These are phyloP conservation scores for Ectemnius continuus DNA, from an alignment of 2,888 invertebrate species.

Conservation along the genomic window DNA sequence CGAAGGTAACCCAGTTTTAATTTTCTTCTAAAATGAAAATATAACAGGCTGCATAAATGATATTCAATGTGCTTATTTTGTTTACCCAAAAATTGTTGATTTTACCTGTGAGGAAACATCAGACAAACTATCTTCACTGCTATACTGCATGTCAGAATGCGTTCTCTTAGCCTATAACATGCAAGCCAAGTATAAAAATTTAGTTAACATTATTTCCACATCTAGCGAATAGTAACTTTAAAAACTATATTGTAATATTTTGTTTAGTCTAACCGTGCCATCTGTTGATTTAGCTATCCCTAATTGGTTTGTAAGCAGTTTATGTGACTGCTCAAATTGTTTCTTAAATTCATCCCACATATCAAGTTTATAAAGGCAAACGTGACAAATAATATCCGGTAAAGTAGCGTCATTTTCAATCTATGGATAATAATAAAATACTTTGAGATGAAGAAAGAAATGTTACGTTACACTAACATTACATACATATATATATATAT, in stretches of 20 bases:
- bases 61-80: neutral
- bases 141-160: constrained; percentile 25
- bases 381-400: constrained; percentile 71
- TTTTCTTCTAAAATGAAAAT: constrained; percentile 56
- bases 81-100: neutral
- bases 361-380: constrained; percentile 74
- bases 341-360: constrained; percentile 74
- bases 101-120: constrained; percentile 45
- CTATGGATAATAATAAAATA: constrained; percentile 49
- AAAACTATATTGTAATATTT: neutral
- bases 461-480: neutral
- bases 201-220: constrained; percentile 3
- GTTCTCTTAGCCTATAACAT: constrained; percentile 34
- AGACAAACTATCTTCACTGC: constrained; percentile 27
- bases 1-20: constrained; percentile 35
- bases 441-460: neutral
- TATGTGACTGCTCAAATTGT: constrained; percentile 69
- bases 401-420: constrained; percentile 66
- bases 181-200: constrained; percentile 24
- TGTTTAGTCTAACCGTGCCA: neutral
- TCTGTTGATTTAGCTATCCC: constrained; percentile 21
- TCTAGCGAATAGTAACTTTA: neutral
- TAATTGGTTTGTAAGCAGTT: constrained; percentile 62
- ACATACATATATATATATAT: no score
- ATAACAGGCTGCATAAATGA: neutral